These are phyloP conservation scores for Seriola aureovittata DNA, from an alignment of 2,113 vertebrate genomes.

Conservation along the genomic window DNA sequence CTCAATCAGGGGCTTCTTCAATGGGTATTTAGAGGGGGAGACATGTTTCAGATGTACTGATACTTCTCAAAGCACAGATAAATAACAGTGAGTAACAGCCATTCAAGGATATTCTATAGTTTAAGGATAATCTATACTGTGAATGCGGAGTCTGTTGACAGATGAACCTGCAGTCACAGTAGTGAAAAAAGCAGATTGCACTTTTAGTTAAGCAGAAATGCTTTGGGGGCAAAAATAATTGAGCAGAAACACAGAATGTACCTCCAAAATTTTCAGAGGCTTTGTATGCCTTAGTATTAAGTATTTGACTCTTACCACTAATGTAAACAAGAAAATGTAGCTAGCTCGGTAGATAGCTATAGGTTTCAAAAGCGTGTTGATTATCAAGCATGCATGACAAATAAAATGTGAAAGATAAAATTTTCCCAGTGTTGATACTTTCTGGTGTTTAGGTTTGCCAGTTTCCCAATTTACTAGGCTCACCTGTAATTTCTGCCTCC, in stretches of 20 bases:
- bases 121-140: constrained; percentile 4
- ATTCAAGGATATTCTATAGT: not conserved
- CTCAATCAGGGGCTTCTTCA: not conserved
- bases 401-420: constrained; percentile 1
- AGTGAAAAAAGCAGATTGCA: not conserved
- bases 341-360: not conserved
- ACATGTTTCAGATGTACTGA: not conserved
- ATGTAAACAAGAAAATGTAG: not conserved
- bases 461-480: not conserved
- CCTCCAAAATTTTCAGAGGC: not conserved
- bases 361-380: not conserved
- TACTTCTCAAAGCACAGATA: not conserved
- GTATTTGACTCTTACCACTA: too few species aligned
- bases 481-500: not conserved
- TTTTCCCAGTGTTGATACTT: not conserved
- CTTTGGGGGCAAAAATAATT: constrained; percentile 15
- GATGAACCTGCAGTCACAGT: not conserved
- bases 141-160: constrained; percentile 1
- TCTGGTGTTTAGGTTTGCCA: not conserved
- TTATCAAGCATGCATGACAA: not conserved
- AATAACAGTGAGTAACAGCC: constrained; percentile 15
- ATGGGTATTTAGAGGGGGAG: not conserved
- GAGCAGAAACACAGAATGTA: not conserved
- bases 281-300: not conserved
- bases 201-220: not conserved